Base-by-base conservation (phyloP, 2,888 invertebrate genomes). In the Drosophila villosipedis region DNA sequence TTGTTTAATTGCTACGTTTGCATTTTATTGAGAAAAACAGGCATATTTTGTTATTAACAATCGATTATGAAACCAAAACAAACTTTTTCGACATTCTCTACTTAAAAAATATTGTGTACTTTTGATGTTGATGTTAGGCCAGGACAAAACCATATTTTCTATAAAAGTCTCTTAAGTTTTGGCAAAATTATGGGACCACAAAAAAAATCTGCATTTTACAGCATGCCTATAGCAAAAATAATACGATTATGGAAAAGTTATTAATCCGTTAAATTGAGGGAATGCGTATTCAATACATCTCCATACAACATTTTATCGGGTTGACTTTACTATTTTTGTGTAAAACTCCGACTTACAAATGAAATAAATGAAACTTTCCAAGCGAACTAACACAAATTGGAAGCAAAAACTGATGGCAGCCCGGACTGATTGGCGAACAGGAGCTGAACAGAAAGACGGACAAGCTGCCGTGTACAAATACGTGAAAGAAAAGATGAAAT, bases 401-500 rank as follows among this genome's bases (percentile, higher is more conserved):
- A 55, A 61, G 65, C 67, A 72, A 76, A 72, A 80, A 77, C 50
- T 74, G 75, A 64, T 73, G 75, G 69, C 68, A 73, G 60, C 50
- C 35, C 41, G 57, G 57, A 62, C 64, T 76, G 78, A 79, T 79
- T 79, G 78, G 68, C 63, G 61, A 67, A 63, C 54, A 57, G 62
- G 47, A 65, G 73, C 59, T 65, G 12, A 58, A 59, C 68, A 59
- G 55, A 57, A 70, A 65, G 62, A 68, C 68, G 60, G 65, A 72
- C 66, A 72, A 69, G 69, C 68, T 72, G 64, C 67, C 75, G 64
- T 68, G 78, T 63, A 60, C 53, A 57, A 79, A 67, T 59, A 67
- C 70, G 78, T 74, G 71, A 74, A 76, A 76, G 83, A 81, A 83
- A 83, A 83, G 82, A 83, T 80, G 83, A 81, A 82, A 82, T 83